phyloP scores from a whole-genome alignment of 1,140 invertebrate species.

The Cotesia chilonis region DNA sequence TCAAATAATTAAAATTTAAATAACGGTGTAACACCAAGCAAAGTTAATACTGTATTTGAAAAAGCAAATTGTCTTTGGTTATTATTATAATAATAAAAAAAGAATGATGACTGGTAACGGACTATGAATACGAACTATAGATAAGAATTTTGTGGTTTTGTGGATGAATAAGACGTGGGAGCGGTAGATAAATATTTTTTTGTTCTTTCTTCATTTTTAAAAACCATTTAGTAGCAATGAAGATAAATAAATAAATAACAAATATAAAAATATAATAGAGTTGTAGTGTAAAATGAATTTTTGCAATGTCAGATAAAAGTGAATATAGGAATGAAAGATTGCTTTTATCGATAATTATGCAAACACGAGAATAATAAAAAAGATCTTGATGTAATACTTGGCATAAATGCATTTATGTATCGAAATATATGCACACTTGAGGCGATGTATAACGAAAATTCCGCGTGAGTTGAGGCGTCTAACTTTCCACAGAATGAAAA shows the following conservation, averaged over 20 bases:
- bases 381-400: conserved; percentile 1
- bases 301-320: too few species aligned
- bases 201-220: too few species aligned
- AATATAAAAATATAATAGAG: too few species aligned
- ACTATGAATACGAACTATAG: background rate
- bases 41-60: too few species aligned
- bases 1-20: too few species aligned
- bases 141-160: conserved; percentile 11
- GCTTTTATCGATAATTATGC: background rate
- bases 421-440: background rate
- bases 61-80: too few species aligned
- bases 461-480: conserved; percentile 30
- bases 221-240: too few species aligned
- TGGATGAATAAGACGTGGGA: conserved; percentile 7
- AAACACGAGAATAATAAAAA: background rate
- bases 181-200: background rate
- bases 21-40: too few species aligned
- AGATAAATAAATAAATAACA: too few species aligned
- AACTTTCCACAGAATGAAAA: conserved; percentile 24
- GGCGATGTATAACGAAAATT: conserved; percentile 29
- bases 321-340: too few species aligned
- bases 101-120: background rate
- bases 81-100: background rate
- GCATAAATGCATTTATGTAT: conserved; percentile 23
- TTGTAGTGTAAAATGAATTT: too few species aligned